Conservation (phyloP, 2,113 vertebrate genomes). For the Pandion haliaetus region DNA sequence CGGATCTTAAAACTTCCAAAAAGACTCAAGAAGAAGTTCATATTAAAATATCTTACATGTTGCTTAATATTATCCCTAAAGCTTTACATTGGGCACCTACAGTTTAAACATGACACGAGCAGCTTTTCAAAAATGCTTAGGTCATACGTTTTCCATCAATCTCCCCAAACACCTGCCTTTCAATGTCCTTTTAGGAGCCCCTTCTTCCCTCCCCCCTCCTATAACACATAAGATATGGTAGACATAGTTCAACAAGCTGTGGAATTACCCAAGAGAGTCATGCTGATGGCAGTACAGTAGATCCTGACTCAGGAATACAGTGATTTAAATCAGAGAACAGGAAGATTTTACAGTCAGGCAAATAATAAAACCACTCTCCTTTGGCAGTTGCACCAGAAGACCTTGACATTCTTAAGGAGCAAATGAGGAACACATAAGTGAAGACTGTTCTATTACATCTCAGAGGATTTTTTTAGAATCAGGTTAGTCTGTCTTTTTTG, state of each 20-base stretch:
- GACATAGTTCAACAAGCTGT: not conserved
- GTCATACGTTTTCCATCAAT: not conserved
- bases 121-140: not conserved
- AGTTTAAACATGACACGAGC: not conserved
- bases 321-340: not conserved
- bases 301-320: not conserved
- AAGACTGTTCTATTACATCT: not conserved
- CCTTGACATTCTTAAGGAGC: not conserved
- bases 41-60: not conserved
- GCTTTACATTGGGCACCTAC: not conserved
- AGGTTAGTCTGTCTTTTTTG: not conserved
- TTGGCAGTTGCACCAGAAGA: not conserved
- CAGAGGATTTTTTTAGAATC: not conserved
- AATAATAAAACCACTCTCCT: not conserved
- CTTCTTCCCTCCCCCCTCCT: not conserved
- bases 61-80: not conserved
- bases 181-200: not conserved
- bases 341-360: not conserved
- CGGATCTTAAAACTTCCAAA: not conserved
- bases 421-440: not conserved
- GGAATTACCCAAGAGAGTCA: not conserved
- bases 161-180: not conserved
- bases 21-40: not conserved
- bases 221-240: not conserved
- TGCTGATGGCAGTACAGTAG: not conserved